These are phyloP conservation scores for Falco biarmicus DNA, from an alignment of 2,797 vertebrate species.

Conservation along the genomic window DNA sequence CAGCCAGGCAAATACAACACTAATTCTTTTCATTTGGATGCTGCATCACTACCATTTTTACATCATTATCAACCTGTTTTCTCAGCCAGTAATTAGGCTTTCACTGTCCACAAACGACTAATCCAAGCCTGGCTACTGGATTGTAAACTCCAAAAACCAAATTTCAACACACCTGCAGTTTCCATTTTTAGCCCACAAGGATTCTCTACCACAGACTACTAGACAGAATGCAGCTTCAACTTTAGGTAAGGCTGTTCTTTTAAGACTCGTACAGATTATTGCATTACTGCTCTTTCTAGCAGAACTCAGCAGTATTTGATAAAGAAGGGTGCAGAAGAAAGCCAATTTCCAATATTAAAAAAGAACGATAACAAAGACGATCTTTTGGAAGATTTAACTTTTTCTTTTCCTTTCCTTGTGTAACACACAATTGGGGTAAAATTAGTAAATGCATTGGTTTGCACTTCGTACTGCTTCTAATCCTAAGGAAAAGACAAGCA, in stretches of 20 bases:
- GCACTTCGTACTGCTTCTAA: neutral
- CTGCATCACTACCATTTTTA: neutral
- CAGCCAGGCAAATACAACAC: neutral
- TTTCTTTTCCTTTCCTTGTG: neutral
- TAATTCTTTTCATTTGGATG: neutral
- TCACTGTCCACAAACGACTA: neutral
- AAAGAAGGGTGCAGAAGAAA: neutral
- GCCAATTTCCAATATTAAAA: neutral
- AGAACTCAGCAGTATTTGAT: neutral
- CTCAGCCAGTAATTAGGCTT: neutral
- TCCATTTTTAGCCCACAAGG: neutral
- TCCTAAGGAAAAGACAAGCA: neutral
- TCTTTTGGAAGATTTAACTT: neutral
- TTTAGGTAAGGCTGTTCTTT: neutral
- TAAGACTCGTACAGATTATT: neutral
- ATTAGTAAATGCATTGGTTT: neutral
- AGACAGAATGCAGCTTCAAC: neutral
- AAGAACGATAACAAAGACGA: neutral
- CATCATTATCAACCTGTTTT: neutral
- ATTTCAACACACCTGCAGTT: neutral
- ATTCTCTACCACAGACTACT: neutral
- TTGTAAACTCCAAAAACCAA: neutral
- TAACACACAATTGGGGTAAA: neutral
- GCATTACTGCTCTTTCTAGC: neutral
- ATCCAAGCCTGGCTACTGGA: neutral